Evolutionary conservation across 2,888 invertebrate species (phyloP).

Genomic region (Drosophila atripex): DNA sequence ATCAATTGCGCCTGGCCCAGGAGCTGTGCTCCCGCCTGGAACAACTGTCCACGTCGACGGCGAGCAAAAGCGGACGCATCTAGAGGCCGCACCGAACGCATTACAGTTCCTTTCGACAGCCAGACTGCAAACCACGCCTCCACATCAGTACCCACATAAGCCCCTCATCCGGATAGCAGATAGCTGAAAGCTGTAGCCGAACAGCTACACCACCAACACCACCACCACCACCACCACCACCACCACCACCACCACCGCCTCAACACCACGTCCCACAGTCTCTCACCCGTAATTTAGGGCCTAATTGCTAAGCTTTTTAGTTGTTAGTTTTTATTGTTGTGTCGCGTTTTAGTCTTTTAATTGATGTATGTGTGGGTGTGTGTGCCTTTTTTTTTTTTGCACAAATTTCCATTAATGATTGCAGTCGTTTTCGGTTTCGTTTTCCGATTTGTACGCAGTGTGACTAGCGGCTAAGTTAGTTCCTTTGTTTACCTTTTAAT

Average conservation of each 20-base stretch:
- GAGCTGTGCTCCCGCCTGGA: constrained; percentile 85
- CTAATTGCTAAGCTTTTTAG: constrained; percentile 67
- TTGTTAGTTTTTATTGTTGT: constrained; percentile 61
- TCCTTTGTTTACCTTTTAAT: constrained; percentile 40
- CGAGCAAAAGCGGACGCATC: constrained; percentile 78
- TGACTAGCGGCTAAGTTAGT: constrained; percentile 37
- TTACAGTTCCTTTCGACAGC: constrained; percentile 65
- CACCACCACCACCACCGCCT: constrained; percentile 7
- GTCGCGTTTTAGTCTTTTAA: constrained; percentile 38
- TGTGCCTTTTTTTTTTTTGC: constrained; percentile 41
- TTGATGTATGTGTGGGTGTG: constrained; percentile 23
- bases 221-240: constrained; percentile 16
- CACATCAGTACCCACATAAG: constrained; percentile 26
- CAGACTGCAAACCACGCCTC: constrained; percentile 40
- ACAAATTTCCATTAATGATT: constrained; percentile 46
- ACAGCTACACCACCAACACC: too few relatives aligned
- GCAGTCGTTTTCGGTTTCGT: constrained; percentile 13
- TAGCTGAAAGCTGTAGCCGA: constrained; percentile 15
- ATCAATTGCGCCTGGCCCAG: constrained; percentile 84
- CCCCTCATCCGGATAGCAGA: constrained; percentile 39
- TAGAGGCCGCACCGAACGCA: constrained; percentile 29
- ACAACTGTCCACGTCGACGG: constrained; percentile 84
- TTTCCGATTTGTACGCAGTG: constrained; percentile 15
- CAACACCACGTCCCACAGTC: constrained; percentile 49
- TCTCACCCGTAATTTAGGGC: constrained; percentile 71